Conservation (phyloP, 2,888 invertebrate genomes). For the Tetropium fuscum region DNA sequence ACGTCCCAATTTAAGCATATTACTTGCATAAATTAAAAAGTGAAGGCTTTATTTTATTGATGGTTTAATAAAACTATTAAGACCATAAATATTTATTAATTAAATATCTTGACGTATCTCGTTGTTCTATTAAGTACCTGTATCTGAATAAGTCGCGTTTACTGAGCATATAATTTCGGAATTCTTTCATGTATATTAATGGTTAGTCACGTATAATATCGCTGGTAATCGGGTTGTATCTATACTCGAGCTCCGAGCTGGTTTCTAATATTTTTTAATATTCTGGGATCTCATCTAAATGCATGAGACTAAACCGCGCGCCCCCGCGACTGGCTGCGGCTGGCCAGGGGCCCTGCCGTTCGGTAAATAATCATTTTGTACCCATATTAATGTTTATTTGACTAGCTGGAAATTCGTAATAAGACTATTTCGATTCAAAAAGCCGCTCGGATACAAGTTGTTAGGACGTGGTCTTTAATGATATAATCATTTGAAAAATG, state of each 20-base stretch:
- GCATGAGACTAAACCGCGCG: constrained; percentile 49
- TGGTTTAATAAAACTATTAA: constrained; percentile 21
- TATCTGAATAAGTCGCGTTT: constrained; percentile 39
- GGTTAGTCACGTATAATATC: constrained; percentile 41
- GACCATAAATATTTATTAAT: constrained; percentile 18
- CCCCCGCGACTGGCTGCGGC: neutral
- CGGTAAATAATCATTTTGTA: constrained; percentile 63
- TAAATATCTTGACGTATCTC: constrained; percentile 32
- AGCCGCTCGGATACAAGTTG: constrained; percentile 32
- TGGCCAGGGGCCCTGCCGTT: constrained; percentile 55
- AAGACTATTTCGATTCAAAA: constrained; percentile 59
- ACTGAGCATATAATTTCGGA: constrained; percentile 44
- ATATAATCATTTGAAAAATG: neutral
- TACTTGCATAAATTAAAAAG: constrained; percentile 11
- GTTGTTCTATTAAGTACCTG: constrained; percentile 30
- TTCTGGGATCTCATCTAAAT: constrained; percentile 58
- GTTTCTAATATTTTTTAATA: constrained; percentile 60
- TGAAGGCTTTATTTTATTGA: constrained; percentile 12
- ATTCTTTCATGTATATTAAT: constrained; percentile 46
- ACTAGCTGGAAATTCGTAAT: constrained; percentile 56
- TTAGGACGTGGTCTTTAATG: neutral
- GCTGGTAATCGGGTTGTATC: constrained; percentile 26
- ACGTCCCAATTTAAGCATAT: neutral
- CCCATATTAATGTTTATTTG: constrained; percentile 62
- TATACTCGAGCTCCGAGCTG: constrained; percentile 50